These are phyloP conservation scores for Laupala kohalensis DNA, from an alignment of 1,140 invertebrate genomes.

Conservation along the genomic window DNA sequence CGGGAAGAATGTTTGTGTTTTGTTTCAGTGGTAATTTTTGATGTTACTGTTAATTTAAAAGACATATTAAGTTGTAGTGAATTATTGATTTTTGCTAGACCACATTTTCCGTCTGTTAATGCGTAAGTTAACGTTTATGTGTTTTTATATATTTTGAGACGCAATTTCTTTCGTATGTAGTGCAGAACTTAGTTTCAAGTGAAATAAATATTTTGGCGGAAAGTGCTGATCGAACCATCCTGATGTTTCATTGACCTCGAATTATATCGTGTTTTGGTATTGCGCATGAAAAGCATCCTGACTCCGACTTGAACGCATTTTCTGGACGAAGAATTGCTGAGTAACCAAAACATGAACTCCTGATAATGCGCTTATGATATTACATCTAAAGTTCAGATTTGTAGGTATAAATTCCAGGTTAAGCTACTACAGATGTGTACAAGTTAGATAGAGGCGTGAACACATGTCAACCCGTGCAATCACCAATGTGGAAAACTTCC, in stretches of 20 bases:
- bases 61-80: neutral
- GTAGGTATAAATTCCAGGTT: neutral
- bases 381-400: neutral
- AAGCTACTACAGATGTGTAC: neutral
- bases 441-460: neutral
- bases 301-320: conserved; percentile 25
- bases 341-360: neutral
- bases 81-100: conserved; percentile 14
- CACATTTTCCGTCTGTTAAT: conserved; percentile 15
- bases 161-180: neutral
- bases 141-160: conserved; percentile 5
- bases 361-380: neutral
- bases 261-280: conserved; percentile 27
- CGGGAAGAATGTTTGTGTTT: neutral
- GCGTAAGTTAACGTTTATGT: conserved; percentile 5
- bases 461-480: neutral
- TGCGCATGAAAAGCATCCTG: conserved; percentile 31
- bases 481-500: neutral
- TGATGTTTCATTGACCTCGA: conserved; percentile 25
- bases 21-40: conserved; percentile 2
- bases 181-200: conserved; percentile 1
- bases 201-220: neutral
- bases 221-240: neutral
- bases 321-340: neutral
- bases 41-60: neutral